Evolutionary conservation across 2,113 vertebrate species (phyloP).

Genomic region (Notothenia rossii): DNA sequence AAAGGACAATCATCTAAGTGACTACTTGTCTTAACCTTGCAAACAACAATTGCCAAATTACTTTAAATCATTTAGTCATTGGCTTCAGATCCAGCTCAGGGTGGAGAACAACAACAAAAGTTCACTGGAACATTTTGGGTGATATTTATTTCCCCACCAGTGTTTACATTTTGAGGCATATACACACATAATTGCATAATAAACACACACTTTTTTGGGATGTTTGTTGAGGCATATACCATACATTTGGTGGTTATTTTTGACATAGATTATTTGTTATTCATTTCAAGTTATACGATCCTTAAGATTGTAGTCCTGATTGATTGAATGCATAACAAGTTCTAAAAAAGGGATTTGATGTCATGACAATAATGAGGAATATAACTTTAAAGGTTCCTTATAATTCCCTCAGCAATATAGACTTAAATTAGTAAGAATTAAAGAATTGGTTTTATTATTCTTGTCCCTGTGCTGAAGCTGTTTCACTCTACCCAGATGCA

Average conservation of each 20-base stretch:
- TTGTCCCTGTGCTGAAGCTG: constrained; percentile 45
- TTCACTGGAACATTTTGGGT: too few species aligned
- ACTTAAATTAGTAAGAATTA: background rate
- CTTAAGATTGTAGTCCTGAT: background rate
- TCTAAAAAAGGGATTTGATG: background rate
- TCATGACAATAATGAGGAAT: background rate
- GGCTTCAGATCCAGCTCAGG: background rate
- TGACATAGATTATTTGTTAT: background rate
- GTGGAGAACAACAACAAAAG: too few species aligned
- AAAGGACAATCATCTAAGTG: background rate
- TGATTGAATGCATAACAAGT: too few species aligned
- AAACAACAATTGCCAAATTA: background rate
- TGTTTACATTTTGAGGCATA: too few species aligned
- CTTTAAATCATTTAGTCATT: background rate
- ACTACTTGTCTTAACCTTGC: background rate
- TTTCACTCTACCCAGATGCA: constrained; percentile 76
- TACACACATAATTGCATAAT: too few species aligned
- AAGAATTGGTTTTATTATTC: background rate
- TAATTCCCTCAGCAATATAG: background rate
- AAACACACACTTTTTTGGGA: too few species aligned
- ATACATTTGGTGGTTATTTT: too few species aligned
- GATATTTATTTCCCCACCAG: too few species aligned
- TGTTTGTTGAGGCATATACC: too few species aligned
- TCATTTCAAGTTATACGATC: background rate
- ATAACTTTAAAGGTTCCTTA: background rate